Evolutionary conservation across 2,113 vertebrate species (phyloP).

Genomic region (Brachyhypopomus gauderio): DNA sequence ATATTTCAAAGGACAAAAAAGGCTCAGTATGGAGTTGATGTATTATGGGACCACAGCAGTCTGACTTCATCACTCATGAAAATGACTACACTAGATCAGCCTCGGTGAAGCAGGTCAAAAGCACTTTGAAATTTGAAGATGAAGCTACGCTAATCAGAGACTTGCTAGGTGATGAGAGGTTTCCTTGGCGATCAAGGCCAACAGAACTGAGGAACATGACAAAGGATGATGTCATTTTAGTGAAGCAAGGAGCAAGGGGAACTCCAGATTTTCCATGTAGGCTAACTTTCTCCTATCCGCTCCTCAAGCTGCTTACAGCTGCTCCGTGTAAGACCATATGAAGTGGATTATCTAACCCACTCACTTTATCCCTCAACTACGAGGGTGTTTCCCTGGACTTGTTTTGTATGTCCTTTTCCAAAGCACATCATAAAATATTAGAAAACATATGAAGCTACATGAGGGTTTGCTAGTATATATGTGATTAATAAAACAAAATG

Average conservation of each 20-base stretch:
- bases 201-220: slow-evolving; percentile 14
- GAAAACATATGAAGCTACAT: slow-evolving; percentile 8
- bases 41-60: no score
- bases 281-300: slow-evolving; percentile 18
- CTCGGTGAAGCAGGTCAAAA: no score
- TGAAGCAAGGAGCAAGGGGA: slow-evolving; percentile 13
- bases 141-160: no score
- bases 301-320: slow-evolving; percentile 32
- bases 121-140: no score
- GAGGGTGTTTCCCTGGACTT: slow-evolving; percentile 43
- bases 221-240: slow-evolving; percentile 54
- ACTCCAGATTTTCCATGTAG: slow-evolving; percentile 20
- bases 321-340: slow-evolving; percentile 38
- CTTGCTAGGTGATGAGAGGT: no score
- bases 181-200: background rate
- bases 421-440: slow-evolving; percentile 36
- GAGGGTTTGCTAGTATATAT: background rate
- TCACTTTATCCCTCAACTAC: background rate
- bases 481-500: no score
- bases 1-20: background rate
- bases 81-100: no score
- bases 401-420: slow-evolving; percentile 17
- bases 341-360: slow-evolving; percentile 34
- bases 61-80: no score
- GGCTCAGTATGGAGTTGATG: slow-evolving; percentile 21